Percentiles rank a stretch among this genome's conserved stretches.
Conservation (phyloP, 2,888 invertebrate species). For the Cylloceria caligata region DNA sequence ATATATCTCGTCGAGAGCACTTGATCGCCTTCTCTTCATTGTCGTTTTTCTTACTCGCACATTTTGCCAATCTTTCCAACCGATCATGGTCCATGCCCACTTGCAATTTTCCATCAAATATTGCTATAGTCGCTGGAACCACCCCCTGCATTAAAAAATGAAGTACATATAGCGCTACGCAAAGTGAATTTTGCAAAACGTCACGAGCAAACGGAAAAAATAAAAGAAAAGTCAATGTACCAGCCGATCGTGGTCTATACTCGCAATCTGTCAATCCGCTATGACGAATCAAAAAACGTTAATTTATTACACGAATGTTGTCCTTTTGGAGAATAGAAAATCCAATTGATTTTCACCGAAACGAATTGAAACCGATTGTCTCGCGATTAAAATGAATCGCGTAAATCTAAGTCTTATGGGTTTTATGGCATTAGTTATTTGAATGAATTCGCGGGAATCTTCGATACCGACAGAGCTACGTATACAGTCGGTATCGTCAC, state of each 20-base stretch:
- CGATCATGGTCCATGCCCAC: slow-evolving; percentile 90
- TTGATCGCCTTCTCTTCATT: slow-evolving; percentile 87
- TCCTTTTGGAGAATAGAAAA: too few relatives aligned
- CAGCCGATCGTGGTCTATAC: too few relatives aligned
- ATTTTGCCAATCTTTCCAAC: slow-evolving; percentile 88
- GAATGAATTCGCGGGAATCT: not conserved
- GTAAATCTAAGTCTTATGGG: too few relatives aligned
- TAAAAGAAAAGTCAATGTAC: too few relatives aligned
- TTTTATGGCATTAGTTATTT: too few relatives aligned
- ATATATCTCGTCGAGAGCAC: slow-evolving; percentile 94
- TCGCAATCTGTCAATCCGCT: too few relatives aligned
- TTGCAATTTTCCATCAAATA: slow-evolving; percentile 92
- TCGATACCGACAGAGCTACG: not conserved
- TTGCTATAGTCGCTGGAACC: slow-evolving; percentile 96
- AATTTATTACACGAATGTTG: too few relatives aligned
- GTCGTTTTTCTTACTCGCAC: slow-evolving; percentile 76
- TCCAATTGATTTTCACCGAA: too few relatives aligned
- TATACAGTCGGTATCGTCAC: slow-evolving; percentile 4
- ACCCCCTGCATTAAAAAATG: slow-evolving; percentile 88
- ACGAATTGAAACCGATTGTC: too few relatives aligned
- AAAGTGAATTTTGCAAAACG: not conserved
- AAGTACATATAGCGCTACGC: not conserved
- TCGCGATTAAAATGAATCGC: too few relatives aligned
- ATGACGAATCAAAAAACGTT: too few relatives aligned
- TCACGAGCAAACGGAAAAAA: not conserved